These are phyloP conservation scores for Falcunculus frontatus DNA, from an alignment of 2,113 vertebrate genomes.

Conservation along the genomic window DNA sequence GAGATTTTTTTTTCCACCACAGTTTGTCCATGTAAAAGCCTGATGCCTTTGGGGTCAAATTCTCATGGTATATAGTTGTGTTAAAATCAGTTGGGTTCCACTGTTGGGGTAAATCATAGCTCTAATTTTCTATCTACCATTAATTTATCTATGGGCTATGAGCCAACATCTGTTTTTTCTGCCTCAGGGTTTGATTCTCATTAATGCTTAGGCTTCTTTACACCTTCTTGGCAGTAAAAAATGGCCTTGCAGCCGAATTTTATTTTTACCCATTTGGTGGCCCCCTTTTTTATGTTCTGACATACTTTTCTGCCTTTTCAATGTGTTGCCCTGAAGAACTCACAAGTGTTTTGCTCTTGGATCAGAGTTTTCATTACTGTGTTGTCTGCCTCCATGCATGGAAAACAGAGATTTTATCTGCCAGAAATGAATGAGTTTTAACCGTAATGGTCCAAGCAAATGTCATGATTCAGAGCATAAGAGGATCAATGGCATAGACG, in stretches of 20 bases:
- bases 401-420: constrained; percentile 20
- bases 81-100: background rate
- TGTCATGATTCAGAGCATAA: background rate
- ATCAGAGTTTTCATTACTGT: background rate
- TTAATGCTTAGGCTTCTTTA: background rate
- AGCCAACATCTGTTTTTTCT: background rate
- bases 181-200: background rate
- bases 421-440: background rate
- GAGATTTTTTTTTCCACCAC: background rate
- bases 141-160: background rate
- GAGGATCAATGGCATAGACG: background rate
- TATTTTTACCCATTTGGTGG: background rate
- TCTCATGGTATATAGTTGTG: background rate
- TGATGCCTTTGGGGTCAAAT: background rate
- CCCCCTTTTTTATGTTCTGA: background rate
- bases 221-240: background rate
- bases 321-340: background rate
- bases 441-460: background rate
- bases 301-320: background rate
- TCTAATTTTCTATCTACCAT: background rate
- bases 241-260: background rate
- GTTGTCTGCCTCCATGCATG: background rate
- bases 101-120: background rate
- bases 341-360: background rate
- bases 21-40: background rate